Percentiles rank a stretch among this genome's conserved stretches.
Conservation (phyloP, 2,888 invertebrate species). For the Gryllus longicercus region DNA sequence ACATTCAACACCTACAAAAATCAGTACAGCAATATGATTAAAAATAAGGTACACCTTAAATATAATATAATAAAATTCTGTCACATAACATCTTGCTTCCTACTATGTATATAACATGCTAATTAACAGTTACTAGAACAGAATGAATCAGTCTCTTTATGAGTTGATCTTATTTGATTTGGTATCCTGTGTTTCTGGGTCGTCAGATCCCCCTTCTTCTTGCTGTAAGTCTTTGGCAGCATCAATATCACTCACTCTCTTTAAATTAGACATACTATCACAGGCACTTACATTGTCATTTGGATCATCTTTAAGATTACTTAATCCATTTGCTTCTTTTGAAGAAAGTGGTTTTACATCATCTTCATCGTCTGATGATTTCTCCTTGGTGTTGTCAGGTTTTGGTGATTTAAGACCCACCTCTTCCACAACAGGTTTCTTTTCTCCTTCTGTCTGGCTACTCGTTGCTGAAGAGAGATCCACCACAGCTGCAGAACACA, state of each 20-base stretch:
- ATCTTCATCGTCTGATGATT: conserved; percentile 29
- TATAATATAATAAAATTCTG: conserved; percentile 35
- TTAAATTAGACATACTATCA: conserved; percentile 52
- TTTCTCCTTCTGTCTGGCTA: conserved; percentile 7
- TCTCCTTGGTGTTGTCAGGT: conserved; percentile 11
- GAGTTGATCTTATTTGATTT: conserved; percentile 38
- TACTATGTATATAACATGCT: conserved; percentile 34
- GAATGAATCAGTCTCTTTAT: conserved; percentile 37
- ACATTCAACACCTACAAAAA: conserved; percentile 38
- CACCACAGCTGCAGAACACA: conserved; percentile 27
- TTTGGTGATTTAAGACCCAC: conserved; percentile 26
- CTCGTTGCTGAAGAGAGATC: conserved; percentile 25
- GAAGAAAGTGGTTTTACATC: conserved; percentile 24
- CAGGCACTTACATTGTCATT: conserved; percentile 48
- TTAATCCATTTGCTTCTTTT: conserved; percentile 29
- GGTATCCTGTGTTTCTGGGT: conserved; percentile 34
- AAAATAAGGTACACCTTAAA: conserved; percentile 37
- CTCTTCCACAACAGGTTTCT: conserved; percentile 11
- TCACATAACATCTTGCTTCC: conserved; percentile 33
- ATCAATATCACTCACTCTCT: conserved; percentile 38
- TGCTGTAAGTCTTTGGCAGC: conserved; percentile 36
- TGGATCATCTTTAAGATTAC: not conserved
- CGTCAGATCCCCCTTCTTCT: conserved; percentile 30
- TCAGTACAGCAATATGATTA: conserved; percentile 38
- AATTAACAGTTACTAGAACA: conserved; percentile 36